Conservation (phyloP, 2,888 invertebrate genomes). For the Galerucella nymphaeae region DNA sequence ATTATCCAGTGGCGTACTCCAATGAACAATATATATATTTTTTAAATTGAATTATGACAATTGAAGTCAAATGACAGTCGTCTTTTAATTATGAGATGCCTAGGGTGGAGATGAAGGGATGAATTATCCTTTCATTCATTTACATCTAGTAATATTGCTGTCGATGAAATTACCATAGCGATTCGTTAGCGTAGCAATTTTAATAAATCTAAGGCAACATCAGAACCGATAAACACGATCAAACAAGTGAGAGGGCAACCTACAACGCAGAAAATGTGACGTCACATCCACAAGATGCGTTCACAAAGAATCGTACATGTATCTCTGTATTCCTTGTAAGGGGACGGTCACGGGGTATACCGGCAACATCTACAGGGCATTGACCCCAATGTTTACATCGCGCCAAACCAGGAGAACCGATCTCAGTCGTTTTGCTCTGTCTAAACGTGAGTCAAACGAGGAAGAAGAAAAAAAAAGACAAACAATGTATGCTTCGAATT, state of each 20-base stretch:
- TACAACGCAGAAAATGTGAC: conserved; percentile 34
- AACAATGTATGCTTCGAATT: conserved; percentile 19
- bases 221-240: conserved; percentile 2
- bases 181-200: conserved; percentile 5
- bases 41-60: too few species aligned
- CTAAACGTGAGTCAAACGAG: conserved; percentile 13
- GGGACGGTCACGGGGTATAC: conserved; percentile 40
- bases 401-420: conserved; percentile 51
- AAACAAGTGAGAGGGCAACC: conserved; percentile 26
- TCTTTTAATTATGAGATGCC: too few species aligned
- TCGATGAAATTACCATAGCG: neutral
- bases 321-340: conserved; percentile 40
- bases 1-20: conserved; percentile 6
- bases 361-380: conserved; percentile 52
- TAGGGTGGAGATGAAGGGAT: too few species aligned
- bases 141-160: neutral
- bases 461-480: conserved; percentile 20
- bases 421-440: conserved; percentile 9
- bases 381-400: conserved; percentile 64
- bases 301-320: conserved; percentile 46
- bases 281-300: conserved; percentile 37
- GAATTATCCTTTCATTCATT: too few species aligned
- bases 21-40: neutral
- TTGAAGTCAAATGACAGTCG: too few species aligned
- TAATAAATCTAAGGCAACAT: conserved; percentile 5